Evolutionary conservation across 2,113 vertebrate species (phyloP), one percentile per base, ranked within the genome.

Genomic region (Lepus americanus): DNA sequence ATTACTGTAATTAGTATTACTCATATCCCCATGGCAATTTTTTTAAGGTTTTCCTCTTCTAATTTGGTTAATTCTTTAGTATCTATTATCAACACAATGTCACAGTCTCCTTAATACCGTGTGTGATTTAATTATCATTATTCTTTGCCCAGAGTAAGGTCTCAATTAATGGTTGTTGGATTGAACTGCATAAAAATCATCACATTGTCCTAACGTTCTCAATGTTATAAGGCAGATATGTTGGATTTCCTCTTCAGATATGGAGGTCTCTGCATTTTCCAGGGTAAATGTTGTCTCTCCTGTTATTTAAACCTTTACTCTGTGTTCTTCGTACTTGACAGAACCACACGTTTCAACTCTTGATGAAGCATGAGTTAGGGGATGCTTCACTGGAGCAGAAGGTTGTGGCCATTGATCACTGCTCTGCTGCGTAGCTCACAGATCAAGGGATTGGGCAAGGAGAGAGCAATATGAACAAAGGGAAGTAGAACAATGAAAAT

Each of bases 1-100:
- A 97, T 97, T 97, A 95, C 93, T 93, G 70, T 95, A 97, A 97
- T 97, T 97, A 96, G 94, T 94, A 91, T 93, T 97, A 80, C 81
- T 95, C 76, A 95, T 33, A 77, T 27, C 36, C 94, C 72, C 66
- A 95, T 9, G 86, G 80, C 49, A 36, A 39, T 77, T 92, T 95
- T 95, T 96, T 94, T 95, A 11, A 86, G 86, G 4, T 73, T 92
- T 96, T 95, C 83, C 44, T 66, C 44, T 96, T 97, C 82, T 91
- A 95, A 96, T 95, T 96, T 96, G 90, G 95, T 94, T 97, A 96
- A 97, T 95, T 97, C 89, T 94, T 94, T 83, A 97, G 74, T 95
- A 96, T 96, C 78, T 97, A 51, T 92, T 78, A 89, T 92, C 89
- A 95, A 87, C 89, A 87, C 94, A 96, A 96, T 97, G 89, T 90